A percentile compares a stretch with the other conserved stretches of the same genome.
These are phyloP conservation scores for Seira sanloemensis DNA, from an alignment of 2,888 invertebrate species.

Conservation along the genomic window DNA sequence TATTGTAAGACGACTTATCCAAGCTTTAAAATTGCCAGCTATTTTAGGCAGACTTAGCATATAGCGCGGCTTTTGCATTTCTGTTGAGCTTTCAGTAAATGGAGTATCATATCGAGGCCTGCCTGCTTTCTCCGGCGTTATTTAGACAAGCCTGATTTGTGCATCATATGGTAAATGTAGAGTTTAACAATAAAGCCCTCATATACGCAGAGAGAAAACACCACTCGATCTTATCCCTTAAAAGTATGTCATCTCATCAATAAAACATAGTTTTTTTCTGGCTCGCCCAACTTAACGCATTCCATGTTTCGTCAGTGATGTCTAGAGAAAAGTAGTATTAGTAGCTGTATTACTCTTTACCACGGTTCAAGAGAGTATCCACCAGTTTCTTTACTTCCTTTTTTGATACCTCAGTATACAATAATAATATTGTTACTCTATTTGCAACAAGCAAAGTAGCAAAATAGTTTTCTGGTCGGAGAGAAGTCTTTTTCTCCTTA, in stretches of 20 bases:
- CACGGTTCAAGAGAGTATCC: conserved; percentile 5
- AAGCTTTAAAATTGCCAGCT: too few relatives aligned
- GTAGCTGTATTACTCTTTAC: conserved; percentile 39
- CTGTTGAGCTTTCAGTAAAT: too few relatives aligned
- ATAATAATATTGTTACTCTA: neutral
- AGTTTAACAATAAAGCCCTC: neutral
- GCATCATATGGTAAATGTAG: conserved; percentile 4
- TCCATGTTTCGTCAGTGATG: conserved; percentile 30
- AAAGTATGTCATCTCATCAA: conserved; percentile 65
- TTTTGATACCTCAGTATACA: neutral
- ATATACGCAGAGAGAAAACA: neutral
- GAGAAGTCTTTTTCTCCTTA: neutral
- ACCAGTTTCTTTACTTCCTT: conserved; percentile 7
- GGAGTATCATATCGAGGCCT: too few relatives aligned
- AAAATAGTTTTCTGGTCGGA: neutral
- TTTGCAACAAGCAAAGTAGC: neutral
- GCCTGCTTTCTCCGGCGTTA: neutral
- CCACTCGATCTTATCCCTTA: conserved; percentile 43
- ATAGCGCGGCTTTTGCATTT: too few relatives aligned
- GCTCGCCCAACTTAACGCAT: conserved; percentile 49
- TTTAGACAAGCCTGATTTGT: neutral
- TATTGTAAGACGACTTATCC: too few relatives aligned
- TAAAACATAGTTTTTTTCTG: conserved; percentile 62
- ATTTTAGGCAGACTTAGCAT: too few relatives aligned
- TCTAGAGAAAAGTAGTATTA: conserved; percentile 22